A percentile compares a stretch with the other conserved stretches of the same genome.
Evolutionary conservation across 1,140 invertebrate genomes (phyloP).

Genomic region (Aphidius ervi): DNA sequence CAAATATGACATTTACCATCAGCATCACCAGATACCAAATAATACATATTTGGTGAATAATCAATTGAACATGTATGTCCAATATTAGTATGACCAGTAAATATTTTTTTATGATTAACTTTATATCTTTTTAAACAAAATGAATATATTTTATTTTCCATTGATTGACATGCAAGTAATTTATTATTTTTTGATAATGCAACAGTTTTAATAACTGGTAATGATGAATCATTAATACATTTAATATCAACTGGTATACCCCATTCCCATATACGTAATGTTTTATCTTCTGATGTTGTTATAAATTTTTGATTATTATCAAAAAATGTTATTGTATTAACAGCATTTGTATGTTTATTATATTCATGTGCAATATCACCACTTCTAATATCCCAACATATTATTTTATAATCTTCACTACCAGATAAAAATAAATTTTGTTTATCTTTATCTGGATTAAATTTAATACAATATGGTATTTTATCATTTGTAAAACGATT

Average conservation of each 20-base stretch:
- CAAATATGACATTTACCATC: conserved; percentile 98
- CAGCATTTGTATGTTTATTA: conserved; percentile 97
- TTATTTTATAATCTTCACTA: conserved; percentile 98
- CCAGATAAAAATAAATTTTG: conserved; percentile 97
- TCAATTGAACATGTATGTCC: conserved; percentile 97
- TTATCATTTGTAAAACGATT: conserved; percentile 91
- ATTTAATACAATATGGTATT: conserved; percentile 96
- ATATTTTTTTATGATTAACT: conserved; percentile 96
- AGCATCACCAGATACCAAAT: conserved; percentile 95
- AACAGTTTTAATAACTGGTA: conserved; percentile 98
- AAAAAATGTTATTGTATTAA: conserved; percentile 99
- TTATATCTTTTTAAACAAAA: conserved; percentile 97
- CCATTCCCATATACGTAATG: conserved; percentile 98
- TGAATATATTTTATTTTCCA: conserved; percentile 99
- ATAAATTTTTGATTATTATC: conserved; percentile 97
- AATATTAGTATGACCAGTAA: conserved; percentile 97
- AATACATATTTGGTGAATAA: conserved; percentile 99
- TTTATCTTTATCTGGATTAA: conserved; percentile 95
- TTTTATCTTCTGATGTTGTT: conserved; percentile 98
- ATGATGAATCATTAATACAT: conserved; percentile 98
- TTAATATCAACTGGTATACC: conserved; percentile 99
- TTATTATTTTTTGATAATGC: conserved; percentile 95
- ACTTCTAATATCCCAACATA: conserved; percentile 94
- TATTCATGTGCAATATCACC: conserved; percentile 98
- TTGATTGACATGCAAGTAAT: conserved; percentile 97